phyloP scores from a whole-genome alignment of 2,797 vertebrate species.

The Sebastes trivittatus region DNA sequence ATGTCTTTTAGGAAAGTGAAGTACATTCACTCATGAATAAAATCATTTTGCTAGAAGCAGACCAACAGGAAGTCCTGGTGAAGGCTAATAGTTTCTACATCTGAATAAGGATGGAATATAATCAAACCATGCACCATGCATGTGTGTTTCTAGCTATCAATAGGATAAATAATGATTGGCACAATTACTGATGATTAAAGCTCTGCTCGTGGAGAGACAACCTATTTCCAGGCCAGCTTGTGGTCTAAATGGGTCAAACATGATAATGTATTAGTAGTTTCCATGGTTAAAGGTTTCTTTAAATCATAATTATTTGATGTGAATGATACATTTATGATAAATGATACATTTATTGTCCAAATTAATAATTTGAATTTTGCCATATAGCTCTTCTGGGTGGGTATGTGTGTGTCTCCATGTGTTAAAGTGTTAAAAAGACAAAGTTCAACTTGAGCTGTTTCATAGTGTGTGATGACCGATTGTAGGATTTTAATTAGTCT shows the following conservation, averaged over 20 bases:
- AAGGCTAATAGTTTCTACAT: slow-evolving; percentile 52
- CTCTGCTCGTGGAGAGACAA: neutral
- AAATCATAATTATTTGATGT: neutral
- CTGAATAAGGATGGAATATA: slow-evolving; percentile 12
- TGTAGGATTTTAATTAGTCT: neutral
- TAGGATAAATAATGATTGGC: slow-evolving; percentile 7
- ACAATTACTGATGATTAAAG: slow-evolving; percentile 14
- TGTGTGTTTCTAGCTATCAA: neutral
- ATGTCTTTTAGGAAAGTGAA: neutral
- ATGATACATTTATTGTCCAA: neutral
- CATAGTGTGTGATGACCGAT: neutral
- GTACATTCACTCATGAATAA: slow-evolving; percentile 35
- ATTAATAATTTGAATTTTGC: neutral
- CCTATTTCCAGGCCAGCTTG: neutral
- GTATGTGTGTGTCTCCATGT: neutral
- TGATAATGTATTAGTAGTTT: neutral
- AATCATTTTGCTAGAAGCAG: neutral
- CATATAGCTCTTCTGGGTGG: neutral
- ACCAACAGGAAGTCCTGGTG: slow-evolving; percentile 50
- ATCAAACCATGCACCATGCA: neutral
- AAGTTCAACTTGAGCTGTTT: neutral
- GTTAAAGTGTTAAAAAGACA: neutral
- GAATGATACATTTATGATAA: too few relatives aligned
- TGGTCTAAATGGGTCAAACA: neutral
- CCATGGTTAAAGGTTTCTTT: neutral